Base-by-base conservation (phyloP, 1,140 invertebrate genomes). In the Drosophila kikkawai region DNA sequence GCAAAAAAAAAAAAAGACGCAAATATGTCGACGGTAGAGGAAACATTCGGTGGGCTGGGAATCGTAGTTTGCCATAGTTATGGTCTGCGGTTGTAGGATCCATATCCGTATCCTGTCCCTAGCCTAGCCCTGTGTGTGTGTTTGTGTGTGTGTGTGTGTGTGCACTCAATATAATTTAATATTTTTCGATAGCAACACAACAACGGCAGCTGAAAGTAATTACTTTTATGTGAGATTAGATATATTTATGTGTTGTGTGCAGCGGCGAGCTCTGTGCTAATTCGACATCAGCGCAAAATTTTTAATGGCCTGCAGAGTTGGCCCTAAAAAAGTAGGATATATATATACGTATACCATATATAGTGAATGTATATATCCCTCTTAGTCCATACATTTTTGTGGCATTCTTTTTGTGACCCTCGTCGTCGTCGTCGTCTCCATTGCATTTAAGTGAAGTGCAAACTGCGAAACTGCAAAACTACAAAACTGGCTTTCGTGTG, bases 121-220 rank as follows among this genome's bases (percentile, higher is more conserved):
- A 22, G 26, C 26, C 26, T 29, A 29, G 26, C 26, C 26, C 26
- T 29, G 0, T 29, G 26, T 26, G 26, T 26, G 4, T 19, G 9
- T n/a, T n/a, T n/a, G n/a, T n/a, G n/a, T 19, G 44, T 26, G 12
- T 47, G 45, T 59, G 61, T 70, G 48, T 78, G 61, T 75, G 63
- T 82, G 80, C 84, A 80, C 85, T 88, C 85, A 88, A 88, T 90
- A 88, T 88, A 88, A 88, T 88, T 88, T 88, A 90, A 88, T 88
- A 88, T 88, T 90, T 88, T 81, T 84, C 84, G 84, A 88, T 88
- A 88, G 81, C 85, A 84, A 82, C 85, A 85, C 85, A 88, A 85
- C 85, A 88, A 74, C 77, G 77, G 78, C 85, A 88, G 85, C 85
- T 88, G 85, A 88, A 88, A 88, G 85, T 88, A 88, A 88, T 88